Percentiles rank a stretch among this genome's conserved stretches.
Conservation (phyloP, 2,888 invertebrate species). For the Pterostichus madidus region DNA sequence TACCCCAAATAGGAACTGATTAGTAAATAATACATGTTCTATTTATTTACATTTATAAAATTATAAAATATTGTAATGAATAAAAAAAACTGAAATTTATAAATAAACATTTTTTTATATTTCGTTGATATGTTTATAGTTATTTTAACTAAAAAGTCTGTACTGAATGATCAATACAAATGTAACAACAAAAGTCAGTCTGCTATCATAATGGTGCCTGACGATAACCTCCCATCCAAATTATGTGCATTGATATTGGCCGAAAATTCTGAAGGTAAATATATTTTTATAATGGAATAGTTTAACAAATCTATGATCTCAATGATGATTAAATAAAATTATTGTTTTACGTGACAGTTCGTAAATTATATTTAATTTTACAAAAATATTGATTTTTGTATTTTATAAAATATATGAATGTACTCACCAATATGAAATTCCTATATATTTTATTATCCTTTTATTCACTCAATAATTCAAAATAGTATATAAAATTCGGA, state of each 20-base stretch:
- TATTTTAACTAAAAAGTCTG: neutral
- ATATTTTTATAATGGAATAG: constrained; percentile 42
- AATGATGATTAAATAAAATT: constrained; percentile 60
- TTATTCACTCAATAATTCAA: neutral
- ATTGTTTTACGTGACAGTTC: constrained; percentile 11
- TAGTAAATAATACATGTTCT: neutral
- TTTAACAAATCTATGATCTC: constrained; percentile 35
- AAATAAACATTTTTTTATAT: too few species aligned
- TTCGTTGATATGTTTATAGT: too few species aligned
- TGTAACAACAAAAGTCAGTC: neutral
- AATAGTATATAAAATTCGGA: neutral
- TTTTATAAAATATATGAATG: neutral
- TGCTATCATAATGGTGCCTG: constrained; percentile 72
- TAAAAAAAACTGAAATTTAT: too few species aligned
- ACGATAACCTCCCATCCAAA: constrained; percentile 81
- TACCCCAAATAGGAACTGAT: neutral
- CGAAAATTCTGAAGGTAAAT: constrained; percentile 78
- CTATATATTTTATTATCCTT: neutral
- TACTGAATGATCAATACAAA: neutral
- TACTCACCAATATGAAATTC: neutral
- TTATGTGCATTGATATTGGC: constrained; percentile 80
- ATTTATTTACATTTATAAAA: neutral
- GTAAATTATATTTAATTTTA: neutral
- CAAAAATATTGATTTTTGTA: constrained; percentile 31
- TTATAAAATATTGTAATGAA: neutral